A percentile compares a stretch with the other conserved stretches of the same genome.
phyloP scores from a whole-genome alignment of 2,888 invertebrate species.

The Stenotaenia linearis region DNA sequence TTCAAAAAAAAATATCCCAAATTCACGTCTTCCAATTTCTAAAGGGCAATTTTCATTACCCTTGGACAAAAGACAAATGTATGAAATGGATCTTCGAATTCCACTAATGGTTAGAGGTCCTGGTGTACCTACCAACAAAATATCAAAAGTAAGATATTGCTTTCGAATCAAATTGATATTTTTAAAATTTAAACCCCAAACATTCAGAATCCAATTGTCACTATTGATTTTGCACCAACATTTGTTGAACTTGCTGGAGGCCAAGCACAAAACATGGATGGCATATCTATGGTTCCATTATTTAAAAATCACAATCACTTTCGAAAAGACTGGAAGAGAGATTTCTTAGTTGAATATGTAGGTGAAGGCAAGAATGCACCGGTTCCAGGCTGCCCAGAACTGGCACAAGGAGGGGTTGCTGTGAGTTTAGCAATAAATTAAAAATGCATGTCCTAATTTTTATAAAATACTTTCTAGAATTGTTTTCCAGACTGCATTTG shows the following conservation, averaged over 20 bases:
- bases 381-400: conserved; percentile 61
- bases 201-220: conserved; percentile 59
- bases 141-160: conserved; percentile 40
- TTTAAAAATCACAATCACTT: conserved; percentile 37
- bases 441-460: neutral
- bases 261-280: conserved; percentile 57
- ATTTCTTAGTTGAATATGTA: conserved; percentile 71
- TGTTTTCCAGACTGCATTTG: conserved; percentile 70
- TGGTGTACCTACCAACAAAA: conserved; percentile 48
- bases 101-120: conserved; percentile 78
- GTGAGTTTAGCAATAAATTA: conserved; percentile 51
- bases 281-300: conserved; percentile 52
- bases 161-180: too few relatives aligned
- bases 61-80: conserved; percentile 82
- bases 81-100: conserved; percentile 80
- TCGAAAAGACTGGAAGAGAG: conserved; percentile 48
- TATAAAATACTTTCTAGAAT: conserved; percentile 49
- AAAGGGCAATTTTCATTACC: conserved; percentile 81
- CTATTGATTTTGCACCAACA: conserved; percentile 80
- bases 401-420: conserved; percentile 55
- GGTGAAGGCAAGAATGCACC: conserved; percentile 63
- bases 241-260: conserved; percentile 64
- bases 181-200: too few relatives aligned
- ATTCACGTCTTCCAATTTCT: conserved; percentile 5
- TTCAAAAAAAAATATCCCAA: too few relatives aligned